Percentiles rank a stretch among this genome's conserved stretches.
Evolutionary conservation across 2,797 vertebrate species (phyloP).

Genomic region (Pygocentrus nattereri): DNA sequence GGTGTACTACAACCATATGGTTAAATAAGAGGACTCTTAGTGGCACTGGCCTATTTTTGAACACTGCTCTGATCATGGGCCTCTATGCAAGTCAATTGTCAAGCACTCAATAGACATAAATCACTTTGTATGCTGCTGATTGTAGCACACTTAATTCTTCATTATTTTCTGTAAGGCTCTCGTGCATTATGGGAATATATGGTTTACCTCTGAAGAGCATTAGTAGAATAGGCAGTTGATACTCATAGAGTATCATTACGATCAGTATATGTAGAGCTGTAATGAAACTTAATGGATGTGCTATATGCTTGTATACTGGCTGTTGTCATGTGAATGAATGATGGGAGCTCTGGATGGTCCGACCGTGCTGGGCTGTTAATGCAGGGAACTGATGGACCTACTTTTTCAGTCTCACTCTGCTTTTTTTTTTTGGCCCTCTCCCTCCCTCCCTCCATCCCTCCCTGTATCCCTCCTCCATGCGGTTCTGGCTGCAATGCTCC

Average conservation of each 20-base stretch:
- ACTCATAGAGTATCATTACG: neutral
- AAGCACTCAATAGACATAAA: conserved; percentile 13
- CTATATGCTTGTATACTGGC: neutral
- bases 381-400: conserved; percentile 8
- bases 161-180: conserved; percentile 1
- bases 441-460: neutral
- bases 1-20: too few relatives aligned
- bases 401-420: neutral
- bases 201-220: conserved; percentile 49
- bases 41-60: too few relatives aligned
- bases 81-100: conserved; percentile 30
- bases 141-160: conserved; percentile 21
- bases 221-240: conserved; percentile 4
- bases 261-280: neutral
- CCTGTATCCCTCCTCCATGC: neutral
- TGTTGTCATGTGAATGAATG: neutral
- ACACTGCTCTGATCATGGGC: conserved; percentile 3
- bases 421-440: neutral
- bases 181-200: conserved; percentile 2
- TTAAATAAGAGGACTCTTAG: too few relatives aligned
- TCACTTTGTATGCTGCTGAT: neutral
- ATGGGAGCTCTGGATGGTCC: neutral
- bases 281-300: conserved; percentile 9
- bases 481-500: conserved; percentile 11
- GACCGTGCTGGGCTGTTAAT: conserved; percentile 10